Conservation (phyloP, 2,113 vertebrate genomes). For the Epinephelus lanceolatus region DNA sequence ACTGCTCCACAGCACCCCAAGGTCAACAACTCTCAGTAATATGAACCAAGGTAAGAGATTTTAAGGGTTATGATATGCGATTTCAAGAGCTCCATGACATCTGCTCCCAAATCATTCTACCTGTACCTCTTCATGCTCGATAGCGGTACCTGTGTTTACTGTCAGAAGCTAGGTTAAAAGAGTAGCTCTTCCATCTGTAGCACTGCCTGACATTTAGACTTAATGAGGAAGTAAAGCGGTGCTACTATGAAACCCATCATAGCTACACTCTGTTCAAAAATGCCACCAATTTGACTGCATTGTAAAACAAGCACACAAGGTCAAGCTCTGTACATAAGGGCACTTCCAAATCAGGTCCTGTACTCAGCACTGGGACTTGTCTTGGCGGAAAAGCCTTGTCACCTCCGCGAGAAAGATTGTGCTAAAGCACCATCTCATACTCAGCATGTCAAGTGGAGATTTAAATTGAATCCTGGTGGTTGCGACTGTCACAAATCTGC, state of each 20-base stretch:
- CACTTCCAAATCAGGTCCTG: slow-evolving; percentile 39
- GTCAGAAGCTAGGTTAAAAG: slow-evolving; percentile 51
- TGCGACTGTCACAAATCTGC: slow-evolving; percentile 65
- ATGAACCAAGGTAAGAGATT: not conserved
- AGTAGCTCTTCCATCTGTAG: slow-evolving; percentile 44
- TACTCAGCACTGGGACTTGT: not conserved
- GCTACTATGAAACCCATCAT: slow-evolving; percentile 57
- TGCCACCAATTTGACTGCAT: slow-evolving; percentile 47
- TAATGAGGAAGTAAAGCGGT: slow-evolving; percentile 60
- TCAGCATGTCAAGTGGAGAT: slow-evolving; percentile 71
- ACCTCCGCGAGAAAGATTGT: slow-evolving; percentile 28
- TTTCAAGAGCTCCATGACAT: slow-evolving; percentile 48
- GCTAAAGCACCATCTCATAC: slow-evolving; percentile 53
- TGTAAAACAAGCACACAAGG: slow-evolving; percentile 55
- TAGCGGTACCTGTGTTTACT: slow-evolving; percentile 52
- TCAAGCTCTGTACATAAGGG: slow-evolving; percentile 40
- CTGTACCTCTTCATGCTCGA: slow-evolving; percentile 36
- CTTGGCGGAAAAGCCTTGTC: slow-evolving; percentile 31
- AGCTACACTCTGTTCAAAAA: slow-evolving; percentile 51
- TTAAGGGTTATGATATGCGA: slow-evolving; percentile 42
- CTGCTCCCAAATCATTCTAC: slow-evolving; percentile 42
- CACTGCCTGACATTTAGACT: slow-evolving; percentile 67
- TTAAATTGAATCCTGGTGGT: slow-evolving; percentile 68
- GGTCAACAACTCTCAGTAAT: slow-evolving; percentile 14
- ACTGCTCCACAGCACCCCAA: not conserved